Base-by-base conservation (phyloP, 1,140 invertebrate species). In the Vanessa atalanta region DNA sequence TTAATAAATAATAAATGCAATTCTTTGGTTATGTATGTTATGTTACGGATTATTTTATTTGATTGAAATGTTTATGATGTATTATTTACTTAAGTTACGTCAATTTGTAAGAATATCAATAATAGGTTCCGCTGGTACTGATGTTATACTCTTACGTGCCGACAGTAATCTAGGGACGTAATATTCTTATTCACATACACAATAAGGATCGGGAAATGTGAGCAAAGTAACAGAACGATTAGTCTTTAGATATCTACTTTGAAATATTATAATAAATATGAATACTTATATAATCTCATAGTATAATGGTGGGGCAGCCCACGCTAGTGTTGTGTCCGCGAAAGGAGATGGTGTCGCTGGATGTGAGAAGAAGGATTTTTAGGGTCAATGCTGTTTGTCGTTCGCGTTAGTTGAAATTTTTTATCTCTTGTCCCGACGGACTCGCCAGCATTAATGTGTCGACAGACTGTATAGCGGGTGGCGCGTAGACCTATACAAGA, bases 261-360 rank as follows among this genome's bases (percentile, higher is more conserved):
- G 31, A 26, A 12, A 23, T 7, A 72, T 31, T 3, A 60, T 50
- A 57, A 73, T 67, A 16, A 14, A 61, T 20, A 20, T 20, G 20
- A 20, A 20, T 73, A n/a, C n/a, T n/a, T n/a, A 73, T 73, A n/a
- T 73, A 73, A 67, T 73, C 53, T 16, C 31, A 67, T 61, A 16
- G 5, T 51, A 23, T 70, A 70, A 47, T 70, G 23, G 23, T 48
- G 13, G 13, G 8, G 20, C 7, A 55, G 57, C 51, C 48, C 72
- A 55, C 72, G 57, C 16, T 51, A 63, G 72, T 73, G 72, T 73
- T 68, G 65, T 73, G 65, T 73, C 53, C n/a, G 20, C 16, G 68
- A 70, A 16, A 70, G 68, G 68, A 48, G 60, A n/a, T 37, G 16
- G 60, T 37, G 31, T 68, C 16, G 55, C 15, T 47, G 51, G 31